Conservation (phyloP, 2,797 vertebrate genomes). For the Chromis chromis region DNA sequence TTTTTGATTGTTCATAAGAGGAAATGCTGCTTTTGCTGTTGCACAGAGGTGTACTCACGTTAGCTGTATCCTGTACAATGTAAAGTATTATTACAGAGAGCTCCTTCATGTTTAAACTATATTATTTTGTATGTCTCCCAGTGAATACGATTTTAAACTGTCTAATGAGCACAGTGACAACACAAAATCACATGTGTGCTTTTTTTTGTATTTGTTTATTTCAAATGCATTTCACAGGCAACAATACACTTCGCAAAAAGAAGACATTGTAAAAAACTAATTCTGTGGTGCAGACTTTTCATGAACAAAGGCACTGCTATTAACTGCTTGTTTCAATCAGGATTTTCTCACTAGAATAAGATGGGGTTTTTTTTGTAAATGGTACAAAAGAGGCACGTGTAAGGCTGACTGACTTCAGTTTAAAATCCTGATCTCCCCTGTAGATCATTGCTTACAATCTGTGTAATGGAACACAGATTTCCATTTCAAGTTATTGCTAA, state of each 20-base stretch:
- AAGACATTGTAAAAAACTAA: constrained; percentile 24
- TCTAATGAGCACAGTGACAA: not conserved
- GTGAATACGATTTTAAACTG: not conserved
- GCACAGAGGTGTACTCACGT: no score
- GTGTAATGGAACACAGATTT: constrained; percentile 10
- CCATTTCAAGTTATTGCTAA: constrained; percentile 32
- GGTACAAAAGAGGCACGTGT: not conserved
- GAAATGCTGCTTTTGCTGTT: no score
- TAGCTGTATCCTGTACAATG: no score
- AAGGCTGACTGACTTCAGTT: not conserved
- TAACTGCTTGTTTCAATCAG: not conserved
- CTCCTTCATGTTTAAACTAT: not conserved
- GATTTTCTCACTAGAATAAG: not conserved
- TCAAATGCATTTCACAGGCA: constrained; percentile 36
- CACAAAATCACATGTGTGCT: not conserved
- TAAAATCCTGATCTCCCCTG: constrained; percentile 12
- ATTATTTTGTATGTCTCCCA: not conserved
- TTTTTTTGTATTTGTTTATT: constrained; percentile 51
- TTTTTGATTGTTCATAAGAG: no score
- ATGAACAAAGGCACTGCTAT: constrained; percentile 41
- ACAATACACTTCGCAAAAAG: constrained; percentile 19
- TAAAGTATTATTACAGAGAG: no score
- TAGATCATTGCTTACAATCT: constrained; percentile 2
- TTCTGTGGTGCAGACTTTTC: not conserved
- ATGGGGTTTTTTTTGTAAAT: not conserved